Conservation (phyloP, 1,140 invertebrate genomes). For the Plodia interpunctella region DNA sequence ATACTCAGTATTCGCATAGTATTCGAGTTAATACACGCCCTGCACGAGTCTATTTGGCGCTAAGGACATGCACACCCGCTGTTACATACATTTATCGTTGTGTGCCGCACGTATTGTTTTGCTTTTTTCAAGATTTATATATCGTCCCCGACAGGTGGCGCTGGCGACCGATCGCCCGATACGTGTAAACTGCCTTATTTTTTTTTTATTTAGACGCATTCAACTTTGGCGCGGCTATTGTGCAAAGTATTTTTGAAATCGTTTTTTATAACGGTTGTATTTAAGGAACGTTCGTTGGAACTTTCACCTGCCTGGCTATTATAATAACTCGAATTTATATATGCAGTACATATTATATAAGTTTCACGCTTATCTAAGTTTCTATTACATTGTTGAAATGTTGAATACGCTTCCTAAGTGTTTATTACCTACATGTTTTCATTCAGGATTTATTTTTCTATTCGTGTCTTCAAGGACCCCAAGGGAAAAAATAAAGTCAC, state of each 20-base stretch:
- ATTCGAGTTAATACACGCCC: too few relatives aligned
- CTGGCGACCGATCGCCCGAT: conserved; percentile 37
- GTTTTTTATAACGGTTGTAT: conserved; percentile 9
- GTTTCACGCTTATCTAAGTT: too few relatives aligned
- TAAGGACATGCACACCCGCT: too few relatives aligned
- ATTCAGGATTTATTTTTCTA: too few relatives aligned
- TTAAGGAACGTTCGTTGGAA: not conserved
- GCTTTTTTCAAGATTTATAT: conserved; percentile 47
- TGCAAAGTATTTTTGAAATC: conserved; percentile 9
- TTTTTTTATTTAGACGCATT: conserved; percentile 35
- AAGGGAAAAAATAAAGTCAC: too few relatives aligned
- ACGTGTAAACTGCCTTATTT: conserved; percentile 47
- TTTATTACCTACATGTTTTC: too few relatives aligned
- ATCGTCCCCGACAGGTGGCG: conserved; percentile 54
- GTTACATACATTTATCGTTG: not conserved
- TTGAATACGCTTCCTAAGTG: too few relatives aligned
- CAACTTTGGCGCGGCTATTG: conserved; percentile 21
- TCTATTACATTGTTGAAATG: too few relatives aligned
- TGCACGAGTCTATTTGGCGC: too few relatives aligned
- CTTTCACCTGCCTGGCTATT: not conserved
- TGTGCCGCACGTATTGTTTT: conserved; percentile 17
- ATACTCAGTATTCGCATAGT: too few relatives aligned
- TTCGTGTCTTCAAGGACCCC: too few relatives aligned
- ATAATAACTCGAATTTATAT: not conserved
- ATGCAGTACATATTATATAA: not conserved